These are phyloP conservation scores for Eupeodes luniger DNA, from an alignment of 2,888 invertebrate species.

Conservation along the genomic window DNA sequence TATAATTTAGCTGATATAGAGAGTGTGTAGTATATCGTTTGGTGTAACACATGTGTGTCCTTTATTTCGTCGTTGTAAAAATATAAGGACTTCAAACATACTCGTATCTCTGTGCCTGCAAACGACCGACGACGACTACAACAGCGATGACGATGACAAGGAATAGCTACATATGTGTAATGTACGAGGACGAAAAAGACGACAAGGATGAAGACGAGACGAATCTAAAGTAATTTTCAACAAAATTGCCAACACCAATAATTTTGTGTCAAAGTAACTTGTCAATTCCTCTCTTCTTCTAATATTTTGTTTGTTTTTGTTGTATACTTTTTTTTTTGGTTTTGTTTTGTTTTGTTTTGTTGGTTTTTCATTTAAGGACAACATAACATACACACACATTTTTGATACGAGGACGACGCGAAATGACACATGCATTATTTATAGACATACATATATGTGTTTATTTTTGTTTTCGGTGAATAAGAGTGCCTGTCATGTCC, in stretches of 20 bases:
- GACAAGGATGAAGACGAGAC: slow-evolving; percentile 31
- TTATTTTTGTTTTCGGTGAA: slow-evolving; percentile 39
- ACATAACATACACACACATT: background rate
- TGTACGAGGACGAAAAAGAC: background rate
- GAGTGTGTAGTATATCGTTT: slow-evolving; percentile 15
- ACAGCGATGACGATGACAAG: background rate
- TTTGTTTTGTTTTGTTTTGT: background rate
- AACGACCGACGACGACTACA: background rate
- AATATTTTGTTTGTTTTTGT: background rate
- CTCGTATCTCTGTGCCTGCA: background rate
- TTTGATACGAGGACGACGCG: slow-evolving; percentile 26
- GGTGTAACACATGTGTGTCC: slow-evolving; percentile 60
- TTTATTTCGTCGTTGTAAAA: slow-evolving; percentile 35
- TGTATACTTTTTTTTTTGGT: background rate
- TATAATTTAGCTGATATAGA: slow-evolving; percentile 64
- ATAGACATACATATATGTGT: slow-evolving; percentile 28
- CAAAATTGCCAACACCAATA: slow-evolving; percentile 70
- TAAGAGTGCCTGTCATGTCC: slow-evolving; percentile 27
- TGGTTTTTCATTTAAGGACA: slow-evolving; percentile 7
- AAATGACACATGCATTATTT: slow-evolving; percentile 69
- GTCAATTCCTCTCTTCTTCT: slow-evolving; percentile 36
- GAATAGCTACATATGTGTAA: background rate
- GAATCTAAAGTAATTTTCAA: slow-evolving; percentile 63
- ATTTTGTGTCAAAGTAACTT: slow-evolving; percentile 70
- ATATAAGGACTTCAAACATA: background rate